Evolutionary conservation across 2,888 invertebrate genomes (phyloP).

Genomic region (Sphaerophoria rueppellii): DNA sequence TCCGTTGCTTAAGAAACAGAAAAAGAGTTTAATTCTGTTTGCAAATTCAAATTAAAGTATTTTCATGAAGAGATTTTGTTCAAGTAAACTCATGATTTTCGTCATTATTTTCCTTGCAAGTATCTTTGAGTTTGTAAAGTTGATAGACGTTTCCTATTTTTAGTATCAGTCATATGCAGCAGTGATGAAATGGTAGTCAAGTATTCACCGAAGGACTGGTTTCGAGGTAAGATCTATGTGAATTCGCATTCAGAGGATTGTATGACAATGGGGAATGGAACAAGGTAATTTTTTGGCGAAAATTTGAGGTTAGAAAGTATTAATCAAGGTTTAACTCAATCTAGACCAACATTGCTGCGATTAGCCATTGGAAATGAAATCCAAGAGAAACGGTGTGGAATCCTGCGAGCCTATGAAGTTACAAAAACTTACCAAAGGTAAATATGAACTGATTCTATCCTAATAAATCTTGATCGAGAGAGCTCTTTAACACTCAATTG

Average conservation of each 20-base stretch:
- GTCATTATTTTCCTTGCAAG: too few relatives aligned
- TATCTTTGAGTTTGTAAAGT: too few relatives aligned
- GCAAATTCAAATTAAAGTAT: slow-evolving; percentile 9
- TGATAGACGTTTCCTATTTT: slow-evolving; percentile 6
- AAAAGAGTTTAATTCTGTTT: not conserved
- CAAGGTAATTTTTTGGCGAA: slow-evolving; percentile 67
- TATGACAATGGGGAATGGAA: slow-evolving; percentile 84
- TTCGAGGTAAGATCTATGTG: slow-evolving; percentile 90
- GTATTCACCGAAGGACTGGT: slow-evolving; percentile 85
- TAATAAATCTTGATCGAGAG: too few relatives aligned
- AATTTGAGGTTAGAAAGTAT: not conserved
- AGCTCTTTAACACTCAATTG: too few relatives aligned
- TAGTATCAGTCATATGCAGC: slow-evolving; percentile 92
- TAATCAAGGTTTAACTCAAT: too few relatives aligned
- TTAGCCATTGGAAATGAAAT: slow-evolving; percentile 80
- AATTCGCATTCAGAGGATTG: slow-evolving; percentile 90
- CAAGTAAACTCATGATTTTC: not conserved
- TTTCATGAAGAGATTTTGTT: not conserved
- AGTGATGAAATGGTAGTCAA: slow-evolving; percentile 87
- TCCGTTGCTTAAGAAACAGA: not conserved
- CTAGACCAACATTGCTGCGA: slow-evolving; percentile 76
- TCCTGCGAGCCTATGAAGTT: slow-evolving; percentile 81
- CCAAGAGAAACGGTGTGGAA: slow-evolving; percentile 80
- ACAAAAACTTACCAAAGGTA: slow-evolving; percentile 79
- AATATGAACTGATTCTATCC: not conserved